Evolutionary conservation across 2,797 vertebrate species (phyloP), one percentile per base, ranked within the genome.

Genomic region (Chaetophractus vellerosus): DNA sequence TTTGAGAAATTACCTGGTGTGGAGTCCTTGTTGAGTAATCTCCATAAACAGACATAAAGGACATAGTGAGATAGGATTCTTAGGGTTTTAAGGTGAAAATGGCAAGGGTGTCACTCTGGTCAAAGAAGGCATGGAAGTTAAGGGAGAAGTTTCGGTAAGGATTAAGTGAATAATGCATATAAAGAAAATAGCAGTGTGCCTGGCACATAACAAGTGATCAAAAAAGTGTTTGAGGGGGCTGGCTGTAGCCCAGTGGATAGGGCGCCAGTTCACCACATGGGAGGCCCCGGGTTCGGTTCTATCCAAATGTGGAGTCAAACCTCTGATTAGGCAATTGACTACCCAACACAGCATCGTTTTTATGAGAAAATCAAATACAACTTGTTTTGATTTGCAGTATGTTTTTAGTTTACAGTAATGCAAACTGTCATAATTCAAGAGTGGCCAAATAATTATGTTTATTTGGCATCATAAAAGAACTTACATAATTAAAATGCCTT

Each of bases 271-370:
- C n/a, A n/a, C n/a, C n/a, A n/a, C n/a, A n/a, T n/a, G n/a, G n/a
- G n/a, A n/a, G n/a, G n/a, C n/a, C n/a, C n/a, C n/a, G n/a, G n/a
- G n/a, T n/a, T n/a, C n/a, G n/a, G n/a, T n/a, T n/a, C 57, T 38
- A 31, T 72, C 31, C 79, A 86, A 89, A 90, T 57, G 38, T 85
- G 26, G 59, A 82, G 38, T 81, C 24, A 75, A 75, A n/a, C 26
- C 14, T 23, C 28, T 81, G 16, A 78, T 81, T 36, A 75, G 57
- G 28, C 14, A 38, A 33, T 63, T 71, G 41, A 86, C 83, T 28
- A 55, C 68, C 28, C n/a, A 64, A 84, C 19, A 64, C 5, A 21
- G 72, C 4, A 74, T 69, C 45, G 24, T 48, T 66, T 80, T 80
- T 26, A 55, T 38, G 45, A 21, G 66, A 28, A 93, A 93, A 81